Evolutionary conservation across 2,888 invertebrate genomes (phyloP).

Genomic region (Microctonus aethiopoides): DNA sequence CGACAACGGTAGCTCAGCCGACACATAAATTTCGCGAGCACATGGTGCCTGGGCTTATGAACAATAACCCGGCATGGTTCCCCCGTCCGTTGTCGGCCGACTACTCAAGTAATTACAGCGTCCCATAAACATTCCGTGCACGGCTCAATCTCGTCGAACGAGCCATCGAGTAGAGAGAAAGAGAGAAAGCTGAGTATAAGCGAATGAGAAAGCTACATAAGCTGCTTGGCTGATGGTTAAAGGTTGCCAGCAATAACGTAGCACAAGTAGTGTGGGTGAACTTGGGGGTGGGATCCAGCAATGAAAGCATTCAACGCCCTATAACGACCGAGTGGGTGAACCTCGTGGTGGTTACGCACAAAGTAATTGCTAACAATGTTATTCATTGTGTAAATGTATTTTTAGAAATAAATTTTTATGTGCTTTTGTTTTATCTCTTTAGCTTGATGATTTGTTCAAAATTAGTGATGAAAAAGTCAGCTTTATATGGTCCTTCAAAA

Average conservation of each 20-base stretch:
- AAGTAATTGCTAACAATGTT: background rate
- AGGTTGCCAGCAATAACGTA: background rate
- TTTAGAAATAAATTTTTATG: conserved; percentile 33
- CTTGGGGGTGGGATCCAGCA: background rate
- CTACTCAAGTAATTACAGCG: conserved; percentile 58
- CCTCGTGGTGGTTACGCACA: background rate
- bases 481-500: too few species aligned
- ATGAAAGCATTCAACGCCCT: conserved; percentile 17
- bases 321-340: conserved; percentile 1
- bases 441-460: too few species aligned
- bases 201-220: background rate
- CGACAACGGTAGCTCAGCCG: conserved; percentile 49
- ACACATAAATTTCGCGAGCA: conserved; percentile 61
- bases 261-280: background rate
- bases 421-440: background rate
- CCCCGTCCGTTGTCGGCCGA: conserved; percentile 48
- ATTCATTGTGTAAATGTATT: conserved; percentile 7
- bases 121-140: conserved; percentile 58
- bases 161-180: conserved; percentile 17
- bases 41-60: conserved; percentile 61
- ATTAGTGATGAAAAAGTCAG: too few species aligned
- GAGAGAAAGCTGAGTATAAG: background rate
- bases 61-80: conserved; percentile 55
- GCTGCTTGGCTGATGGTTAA: background rate
- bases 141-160: conserved; percentile 55